phyloP scores from a whole-genome alignment of 2,888 invertebrate genomes.

The Drosophila prostipennis region DNA sequence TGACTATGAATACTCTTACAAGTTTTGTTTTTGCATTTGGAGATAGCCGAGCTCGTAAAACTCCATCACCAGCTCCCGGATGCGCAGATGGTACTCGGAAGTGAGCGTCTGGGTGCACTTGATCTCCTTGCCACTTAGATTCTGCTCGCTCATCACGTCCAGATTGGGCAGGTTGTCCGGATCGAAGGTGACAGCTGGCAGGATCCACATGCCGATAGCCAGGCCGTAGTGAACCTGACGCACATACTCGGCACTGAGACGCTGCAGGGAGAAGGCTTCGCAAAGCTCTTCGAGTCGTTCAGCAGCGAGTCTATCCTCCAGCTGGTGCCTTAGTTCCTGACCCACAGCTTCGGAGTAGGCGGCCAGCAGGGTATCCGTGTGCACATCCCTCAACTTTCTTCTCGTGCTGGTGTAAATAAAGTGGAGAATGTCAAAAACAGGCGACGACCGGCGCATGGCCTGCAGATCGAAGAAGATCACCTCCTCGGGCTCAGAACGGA shows the following conservation, averaged over 20 bases:
- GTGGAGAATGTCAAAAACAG: conserved; percentile 82
- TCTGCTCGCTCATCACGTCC: conserved; percentile 79
- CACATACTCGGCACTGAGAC: conserved; percentile 79
- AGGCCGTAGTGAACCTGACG: conserved; percentile 81
- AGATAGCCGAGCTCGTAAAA: conserved; percentile 82
- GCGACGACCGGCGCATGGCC: conserved; percentile 82
- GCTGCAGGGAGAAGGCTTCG: conserved; percentile 71
- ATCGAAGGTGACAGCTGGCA: conserved; percentile 83
- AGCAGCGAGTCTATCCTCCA: conserved; percentile 51
- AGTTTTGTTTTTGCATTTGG: conserved; percentile 18
- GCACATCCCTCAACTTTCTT: conserved; percentile 73
- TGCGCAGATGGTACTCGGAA: conserved; percentile 81
- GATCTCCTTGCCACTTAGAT: conserved; percentile 73
- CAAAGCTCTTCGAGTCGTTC: conserved; percentile 61
- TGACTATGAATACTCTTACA: conserved; percentile 41
- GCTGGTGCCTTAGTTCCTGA: conserved; percentile 68
- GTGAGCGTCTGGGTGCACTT: conserved; percentile 81
- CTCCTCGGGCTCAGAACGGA: conserved; percentile 59
- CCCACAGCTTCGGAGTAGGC: conserved; percentile 75
- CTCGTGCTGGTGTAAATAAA: conserved; percentile 83
- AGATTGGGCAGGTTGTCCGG: conserved; percentile 81
- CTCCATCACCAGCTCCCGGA: conserved; percentile 81
- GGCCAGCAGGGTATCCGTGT: conserved; percentile 74
- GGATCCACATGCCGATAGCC: conserved; percentile 81
- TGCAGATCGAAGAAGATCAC: conserved; percentile 83